phyloP scores from a whole-genome alignment of 2,113 vertebrate genomes.

The Pelvicachromis taeniatus region DNA sequence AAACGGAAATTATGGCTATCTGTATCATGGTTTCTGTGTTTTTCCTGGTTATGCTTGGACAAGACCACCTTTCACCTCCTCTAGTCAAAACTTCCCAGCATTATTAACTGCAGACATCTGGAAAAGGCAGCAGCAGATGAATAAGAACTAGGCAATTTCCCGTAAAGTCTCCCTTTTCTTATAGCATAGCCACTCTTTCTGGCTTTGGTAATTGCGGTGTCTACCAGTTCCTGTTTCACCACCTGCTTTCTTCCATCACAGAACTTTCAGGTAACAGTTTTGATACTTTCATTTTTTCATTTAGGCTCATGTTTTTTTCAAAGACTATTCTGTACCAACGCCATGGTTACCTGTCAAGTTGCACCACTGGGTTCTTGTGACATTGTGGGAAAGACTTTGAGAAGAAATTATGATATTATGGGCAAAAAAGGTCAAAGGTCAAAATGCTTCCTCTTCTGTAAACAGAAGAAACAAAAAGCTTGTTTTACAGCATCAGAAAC shows the following conservation, averaged over 20 bases:
- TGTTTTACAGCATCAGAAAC: background rate
- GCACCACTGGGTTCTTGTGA: background rate
- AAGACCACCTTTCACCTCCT: background rate
- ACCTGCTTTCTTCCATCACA: background rate
- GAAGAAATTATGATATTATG: background rate
- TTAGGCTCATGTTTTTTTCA: background rate
- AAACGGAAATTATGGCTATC: background rate
- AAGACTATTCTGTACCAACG: background rate
- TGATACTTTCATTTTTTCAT: background rate
- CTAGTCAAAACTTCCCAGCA: background rate
- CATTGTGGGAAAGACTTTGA: background rate
- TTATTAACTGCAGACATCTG: background rate
- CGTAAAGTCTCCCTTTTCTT: background rate
- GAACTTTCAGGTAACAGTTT: background rate
- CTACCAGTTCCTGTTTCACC: background rate
- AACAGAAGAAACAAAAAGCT: background rate
- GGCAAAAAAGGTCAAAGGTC: background rate
- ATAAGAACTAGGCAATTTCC: rapidly evolving
- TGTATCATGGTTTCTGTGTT: background rate
- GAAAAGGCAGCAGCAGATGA: background rate
- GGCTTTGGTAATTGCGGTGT: background rate
- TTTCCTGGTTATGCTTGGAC: background rate
- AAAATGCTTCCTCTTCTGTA: background rate
- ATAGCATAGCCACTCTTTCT: background rate
- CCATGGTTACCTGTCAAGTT: background rate